A percentile compares a stretch with the other conserved stretches of the same genome.
These are phyloP conservation scores for Vireo griseus DNA, from an alignment of 2,797 vertebrate species.

Conservation along the genomic window DNA sequence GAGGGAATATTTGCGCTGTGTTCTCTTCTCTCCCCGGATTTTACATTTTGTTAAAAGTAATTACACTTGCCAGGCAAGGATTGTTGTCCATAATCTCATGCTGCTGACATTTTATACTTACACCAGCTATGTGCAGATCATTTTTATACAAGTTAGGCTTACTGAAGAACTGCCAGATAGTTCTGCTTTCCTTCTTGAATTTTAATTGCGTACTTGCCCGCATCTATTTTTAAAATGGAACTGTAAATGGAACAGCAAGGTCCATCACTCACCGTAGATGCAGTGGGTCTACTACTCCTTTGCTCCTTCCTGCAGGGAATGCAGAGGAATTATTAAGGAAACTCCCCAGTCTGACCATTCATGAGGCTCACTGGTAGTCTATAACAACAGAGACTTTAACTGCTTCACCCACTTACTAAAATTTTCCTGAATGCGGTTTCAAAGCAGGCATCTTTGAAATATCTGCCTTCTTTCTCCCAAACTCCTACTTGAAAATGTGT, in stretches of 20 bases:
- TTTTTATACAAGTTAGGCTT: constrained; percentile 55
- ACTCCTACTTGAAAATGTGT: background rate
- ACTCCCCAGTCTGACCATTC: background rate
- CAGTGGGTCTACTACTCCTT: background rate
- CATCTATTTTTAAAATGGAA: constrained; percentile 59
- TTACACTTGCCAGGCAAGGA: constrained; percentile 41
- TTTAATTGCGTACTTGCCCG: constrained; percentile 61
- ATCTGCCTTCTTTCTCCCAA: background rate
- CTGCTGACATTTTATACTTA: constrained; percentile 54
- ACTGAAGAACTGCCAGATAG: constrained; percentile 52
- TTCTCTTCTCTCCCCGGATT: background rate
- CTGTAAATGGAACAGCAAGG: constrained; percentile 43
- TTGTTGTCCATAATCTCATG: constrained; percentile 43
- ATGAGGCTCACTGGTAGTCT: background rate
- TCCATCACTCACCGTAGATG: constrained; percentile 10
- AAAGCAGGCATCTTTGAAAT: background rate
- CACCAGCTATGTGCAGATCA: constrained; percentile 41
- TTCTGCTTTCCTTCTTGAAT: constrained; percentile 63
- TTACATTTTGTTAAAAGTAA: constrained; percentile 42
- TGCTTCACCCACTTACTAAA: background rate
- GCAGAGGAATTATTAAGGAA: background rate
- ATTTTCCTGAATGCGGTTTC: rapidly evolving
- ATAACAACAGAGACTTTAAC: background rate
- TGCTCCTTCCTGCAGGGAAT: background rate
- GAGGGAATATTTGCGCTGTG: background rate